Evolutionary conservation across 2,888 invertebrate species (phyloP).

Genomic region (Drosophila acutilabella): DNA sequence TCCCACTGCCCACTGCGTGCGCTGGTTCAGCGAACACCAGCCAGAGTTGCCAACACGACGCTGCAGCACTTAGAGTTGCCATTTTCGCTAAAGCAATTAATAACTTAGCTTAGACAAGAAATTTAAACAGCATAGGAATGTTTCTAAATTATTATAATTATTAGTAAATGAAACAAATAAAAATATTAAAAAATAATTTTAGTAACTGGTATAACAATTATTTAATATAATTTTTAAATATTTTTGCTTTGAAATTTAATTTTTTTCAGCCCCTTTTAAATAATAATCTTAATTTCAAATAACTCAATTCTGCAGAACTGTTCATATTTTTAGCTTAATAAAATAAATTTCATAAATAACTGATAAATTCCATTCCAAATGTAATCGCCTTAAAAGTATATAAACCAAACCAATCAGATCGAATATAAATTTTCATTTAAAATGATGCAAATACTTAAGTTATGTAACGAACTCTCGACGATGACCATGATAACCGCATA

Average conservation of each 20-base stretch:
- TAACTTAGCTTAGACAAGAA: neutral
- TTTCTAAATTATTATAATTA: no score
- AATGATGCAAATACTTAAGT: slow-evolving; percentile 2
- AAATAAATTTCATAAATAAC: neutral
- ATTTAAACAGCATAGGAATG: neutral
- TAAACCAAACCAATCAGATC: neutral
- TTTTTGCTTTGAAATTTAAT: no score
- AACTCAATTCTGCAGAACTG: no score
- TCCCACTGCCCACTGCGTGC: slow-evolving; percentile 4
- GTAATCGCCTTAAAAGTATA: neutral
- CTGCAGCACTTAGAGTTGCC: slow-evolving; percentile 28
- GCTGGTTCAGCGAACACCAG: slow-evolving; percentile 2
- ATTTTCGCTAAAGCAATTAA: neutral
- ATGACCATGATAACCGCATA: slow-evolving; percentile 27
- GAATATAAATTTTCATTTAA: slow-evolving; percentile 7
- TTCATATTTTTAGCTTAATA: no score
- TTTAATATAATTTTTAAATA: no score
- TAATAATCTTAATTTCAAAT: no score
- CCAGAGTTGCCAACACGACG: slow-evolving; percentile 51
- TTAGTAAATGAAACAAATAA: neutral
- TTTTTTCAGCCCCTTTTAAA: no score
- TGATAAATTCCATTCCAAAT: neutral
- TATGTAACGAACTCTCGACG: slow-evolving; percentile 9
- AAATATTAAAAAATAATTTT: no score
- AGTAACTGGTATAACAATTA: no score